A percentile compares a stretch with the other conserved stretches of the same genome.
Evolutionary conservation across 2,888 invertebrate genomes (phyloP).

Genomic region (Lysandra coridon): DNA sequence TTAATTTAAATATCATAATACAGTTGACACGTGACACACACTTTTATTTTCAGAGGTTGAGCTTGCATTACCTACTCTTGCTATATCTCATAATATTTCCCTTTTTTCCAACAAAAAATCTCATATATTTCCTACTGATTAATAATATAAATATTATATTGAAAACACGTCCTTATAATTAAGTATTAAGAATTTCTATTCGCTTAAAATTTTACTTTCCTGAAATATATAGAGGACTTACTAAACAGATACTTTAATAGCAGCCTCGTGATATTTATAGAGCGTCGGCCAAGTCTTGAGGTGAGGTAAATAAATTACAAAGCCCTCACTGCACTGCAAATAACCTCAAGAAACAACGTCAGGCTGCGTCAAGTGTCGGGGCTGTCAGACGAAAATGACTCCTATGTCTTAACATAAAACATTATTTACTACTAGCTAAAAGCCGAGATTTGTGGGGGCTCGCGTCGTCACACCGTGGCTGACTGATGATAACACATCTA

Average conservation of each 20-base stretch:
- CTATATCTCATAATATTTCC: too few relatives aligned
- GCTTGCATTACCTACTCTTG: too few relatives aligned
- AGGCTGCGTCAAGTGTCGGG: constrained; percentile 30
- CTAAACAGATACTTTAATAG: constrained; percentile 16
- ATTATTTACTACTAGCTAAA: background rate
- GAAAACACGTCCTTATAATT: background rate
- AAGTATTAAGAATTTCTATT: background rate
- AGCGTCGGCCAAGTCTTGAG: constrained; percentile 39
- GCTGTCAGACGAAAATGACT: constrained; percentile 13
- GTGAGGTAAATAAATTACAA: constrained; percentile 45
- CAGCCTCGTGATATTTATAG: constrained; percentile 14
- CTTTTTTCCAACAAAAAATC: too few relatives aligned
- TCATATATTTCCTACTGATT: too few relatives aligned
- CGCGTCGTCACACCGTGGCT: too few relatives aligned
- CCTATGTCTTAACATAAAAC: background rate
- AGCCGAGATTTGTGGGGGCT: too few relatives aligned
- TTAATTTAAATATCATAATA: too few relatives aligned
- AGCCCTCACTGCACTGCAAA: constrained; percentile 41
- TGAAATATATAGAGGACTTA: constrained; percentile 6
- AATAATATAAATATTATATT: too few relatives aligned
- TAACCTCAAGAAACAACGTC: constrained; percentile 50
- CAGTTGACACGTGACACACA: too few relatives aligned
- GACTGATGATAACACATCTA: too few relatives aligned
- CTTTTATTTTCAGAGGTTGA: too few relatives aligned
- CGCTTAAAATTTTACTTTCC: background rate